phyloP scores from a whole-genome alignment of 2,113 vertebrate genomes.

The Acrocephalus arundinaceus region DNA sequence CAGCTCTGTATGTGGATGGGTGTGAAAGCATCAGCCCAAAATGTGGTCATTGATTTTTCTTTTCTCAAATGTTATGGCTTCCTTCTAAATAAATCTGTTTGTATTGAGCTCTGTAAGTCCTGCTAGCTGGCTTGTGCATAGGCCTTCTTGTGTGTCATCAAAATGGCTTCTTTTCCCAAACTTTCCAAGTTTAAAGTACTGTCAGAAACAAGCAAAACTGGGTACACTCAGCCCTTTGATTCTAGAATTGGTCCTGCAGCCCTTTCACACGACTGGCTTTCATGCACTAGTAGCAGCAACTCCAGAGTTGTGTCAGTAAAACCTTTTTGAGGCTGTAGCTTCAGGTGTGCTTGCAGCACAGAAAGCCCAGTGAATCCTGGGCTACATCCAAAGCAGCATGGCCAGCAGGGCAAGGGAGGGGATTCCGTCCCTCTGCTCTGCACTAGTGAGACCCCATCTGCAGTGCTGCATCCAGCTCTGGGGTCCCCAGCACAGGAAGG shows the following conservation, averaged over 20 bases:
- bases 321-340: background rate
- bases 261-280: background rate
- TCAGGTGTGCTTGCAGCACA: background rate
- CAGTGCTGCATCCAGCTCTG: background rate
- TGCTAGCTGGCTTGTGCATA: background rate
- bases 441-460: background rate
- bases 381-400: background rate
- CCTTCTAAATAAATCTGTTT: background rate
- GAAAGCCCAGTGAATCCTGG: rapidly evolving
- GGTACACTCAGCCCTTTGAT: background rate
- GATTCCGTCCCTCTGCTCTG: background rate
- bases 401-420: background rate
- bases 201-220: background rate
- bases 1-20: background rate
- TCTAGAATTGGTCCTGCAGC: background rate
- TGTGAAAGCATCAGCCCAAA: background rate
- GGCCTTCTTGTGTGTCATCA: background rate
- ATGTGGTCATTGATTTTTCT: background rate
- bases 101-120: background rate
- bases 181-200: background rate
- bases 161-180: background rate
- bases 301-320: background rate
- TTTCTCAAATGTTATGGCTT: background rate
- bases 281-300: background rate
- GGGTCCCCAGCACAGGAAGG: background rate